phyloP scores from a whole-genome alignment of 2,113 vertebrate genomes.

The Gracilinanus agilis region DNA sequence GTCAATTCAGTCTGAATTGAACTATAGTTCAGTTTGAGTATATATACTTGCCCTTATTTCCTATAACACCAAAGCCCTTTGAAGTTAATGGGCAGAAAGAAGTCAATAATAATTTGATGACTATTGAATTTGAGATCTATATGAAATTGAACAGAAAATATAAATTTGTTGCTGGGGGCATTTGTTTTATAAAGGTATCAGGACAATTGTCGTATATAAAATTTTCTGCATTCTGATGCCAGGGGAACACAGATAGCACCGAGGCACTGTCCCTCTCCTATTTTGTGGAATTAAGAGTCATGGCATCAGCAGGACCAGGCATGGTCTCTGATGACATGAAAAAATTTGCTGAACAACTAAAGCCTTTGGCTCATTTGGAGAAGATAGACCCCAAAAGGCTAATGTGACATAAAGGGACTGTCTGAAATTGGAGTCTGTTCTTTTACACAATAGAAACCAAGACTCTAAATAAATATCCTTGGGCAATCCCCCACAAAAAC shows the following conservation, averaged over 20 bases:
- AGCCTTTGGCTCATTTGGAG: conserved; percentile 96
- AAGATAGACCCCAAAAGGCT: conserved; percentile 98
- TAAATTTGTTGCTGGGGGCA: conserved; percentile 83
- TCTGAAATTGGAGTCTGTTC: not conserved
- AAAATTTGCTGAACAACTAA: conserved; percentile 97
- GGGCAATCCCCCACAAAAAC: too few relatives aligned
- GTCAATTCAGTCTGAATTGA: too few relatives aligned
- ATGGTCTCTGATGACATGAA: conserved; percentile 95
- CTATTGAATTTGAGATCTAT: not conserved
- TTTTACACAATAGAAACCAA: conserved; percentile 26
- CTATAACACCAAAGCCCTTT: not conserved
- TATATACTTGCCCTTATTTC: not conserved
- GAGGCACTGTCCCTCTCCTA: conserved; percentile 96
- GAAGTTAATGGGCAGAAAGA: not conserved
- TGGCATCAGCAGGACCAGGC: conserved; percentile 86
- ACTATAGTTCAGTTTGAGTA: not conserved
- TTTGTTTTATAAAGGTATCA: conserved; percentile 94
- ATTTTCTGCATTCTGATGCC: conserved; percentile 94
- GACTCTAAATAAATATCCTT: not conserved
- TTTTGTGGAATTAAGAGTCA: conserved; percentile 88
- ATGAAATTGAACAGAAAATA: not conserved
- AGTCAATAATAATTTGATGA: not conserved
- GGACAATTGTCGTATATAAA: conserved; percentile 98
- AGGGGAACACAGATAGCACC: conserved; percentile 93
- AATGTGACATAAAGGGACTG: conserved; percentile 75